Conservation (phyloP, 2,797 vertebrate genomes). For the Lithobates pipiens region DNA sequence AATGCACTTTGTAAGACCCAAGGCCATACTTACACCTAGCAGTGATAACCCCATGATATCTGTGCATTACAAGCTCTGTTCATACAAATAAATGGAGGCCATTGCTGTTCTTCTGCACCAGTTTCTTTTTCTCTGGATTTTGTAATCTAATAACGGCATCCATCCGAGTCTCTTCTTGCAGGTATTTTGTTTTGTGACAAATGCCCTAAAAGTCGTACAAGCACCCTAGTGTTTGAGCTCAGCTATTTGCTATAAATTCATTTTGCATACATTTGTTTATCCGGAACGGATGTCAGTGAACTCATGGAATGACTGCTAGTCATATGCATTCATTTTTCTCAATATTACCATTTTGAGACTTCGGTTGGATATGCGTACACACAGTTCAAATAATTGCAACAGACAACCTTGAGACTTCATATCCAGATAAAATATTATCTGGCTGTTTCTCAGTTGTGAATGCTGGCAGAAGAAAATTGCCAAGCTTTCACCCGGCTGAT, state of each 20-base stretch:
- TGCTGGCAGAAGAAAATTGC: background rate
- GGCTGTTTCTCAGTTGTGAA: background rate
- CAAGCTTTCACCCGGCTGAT: background rate
- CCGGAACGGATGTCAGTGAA: background rate
- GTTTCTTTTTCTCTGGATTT: too few relatives aligned
- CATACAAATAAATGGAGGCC: too few relatives aligned
- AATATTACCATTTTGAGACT: background rate
- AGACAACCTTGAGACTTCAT: background rate
- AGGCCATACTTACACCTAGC: too few relatives aligned
- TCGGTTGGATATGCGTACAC: background rate
- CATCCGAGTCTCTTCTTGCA: background rate
- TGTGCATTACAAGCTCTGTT: too few relatives aligned
- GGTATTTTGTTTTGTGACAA: background rate
- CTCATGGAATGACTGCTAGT: background rate
- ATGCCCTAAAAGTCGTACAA: too few relatives aligned
- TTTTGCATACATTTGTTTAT: background rate
- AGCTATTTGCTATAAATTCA: background rate
- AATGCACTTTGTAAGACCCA: too few relatives aligned
- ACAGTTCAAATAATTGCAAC: background rate
- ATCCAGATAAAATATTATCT: background rate
- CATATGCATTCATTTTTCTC: background rate
- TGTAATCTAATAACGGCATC: too few relatives aligned
- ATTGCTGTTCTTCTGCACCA: too few relatives aligned
- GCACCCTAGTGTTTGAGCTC: too few relatives aligned
- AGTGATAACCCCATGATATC: too few relatives aligned